These are phyloP conservation scores for Liopterus haemorrhoidalis DNA, from an alignment of 2,888 invertebrate species.

Conservation along the genomic window DNA sequence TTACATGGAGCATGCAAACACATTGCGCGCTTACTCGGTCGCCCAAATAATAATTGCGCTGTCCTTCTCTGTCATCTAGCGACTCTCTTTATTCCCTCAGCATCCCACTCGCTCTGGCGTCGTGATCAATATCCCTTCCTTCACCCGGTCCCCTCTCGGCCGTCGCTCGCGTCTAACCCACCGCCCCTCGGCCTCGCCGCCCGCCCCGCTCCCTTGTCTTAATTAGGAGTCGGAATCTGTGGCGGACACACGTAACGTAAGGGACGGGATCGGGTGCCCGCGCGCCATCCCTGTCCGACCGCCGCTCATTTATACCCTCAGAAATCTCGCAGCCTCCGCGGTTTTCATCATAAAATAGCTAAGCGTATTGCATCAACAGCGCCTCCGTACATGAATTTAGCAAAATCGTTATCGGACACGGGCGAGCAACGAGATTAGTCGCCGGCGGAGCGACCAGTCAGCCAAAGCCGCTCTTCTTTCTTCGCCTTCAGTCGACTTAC, in stretches of 20 bases:
- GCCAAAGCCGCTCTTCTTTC: no score
- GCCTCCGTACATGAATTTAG: background rate
- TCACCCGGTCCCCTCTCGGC: conserved; percentile 5
- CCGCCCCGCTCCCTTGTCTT: conserved; percentile 60
- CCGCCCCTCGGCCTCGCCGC: conserved; percentile 33
- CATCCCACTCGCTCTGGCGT: conserved; percentile 25
- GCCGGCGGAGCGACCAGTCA: no score
- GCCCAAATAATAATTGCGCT: conserved; percentile 46
- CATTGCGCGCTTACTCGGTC: conserved; percentile 40
- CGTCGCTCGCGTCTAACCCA: conserved; percentile 2
- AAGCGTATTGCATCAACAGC: background rate
- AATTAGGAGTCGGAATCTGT: conserved; percentile 81
- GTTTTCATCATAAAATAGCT: conserved; percentile 23
- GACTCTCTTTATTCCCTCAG: conserved; percentile 30
- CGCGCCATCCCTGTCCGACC: conserved; percentile 5
- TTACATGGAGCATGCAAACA: conserved; percentile 40
- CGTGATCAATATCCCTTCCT: conserved; percentile 20
- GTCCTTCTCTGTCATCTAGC: conserved; percentile 34
- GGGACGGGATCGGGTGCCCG: conserved; percentile 50
- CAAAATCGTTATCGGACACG: background rate
- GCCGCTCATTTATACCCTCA: conserved; percentile 8
- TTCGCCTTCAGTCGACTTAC: background rate
- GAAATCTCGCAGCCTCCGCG: conserved; percentile 22
- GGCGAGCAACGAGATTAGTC: background rate
- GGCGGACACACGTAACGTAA: conserved; percentile 65